Evolutionary conservation across 1,140 invertebrate genomes (phyloP), one percentile per base, ranked within the genome.

Genomic region (Gryllus bimaculatus): DNA sequence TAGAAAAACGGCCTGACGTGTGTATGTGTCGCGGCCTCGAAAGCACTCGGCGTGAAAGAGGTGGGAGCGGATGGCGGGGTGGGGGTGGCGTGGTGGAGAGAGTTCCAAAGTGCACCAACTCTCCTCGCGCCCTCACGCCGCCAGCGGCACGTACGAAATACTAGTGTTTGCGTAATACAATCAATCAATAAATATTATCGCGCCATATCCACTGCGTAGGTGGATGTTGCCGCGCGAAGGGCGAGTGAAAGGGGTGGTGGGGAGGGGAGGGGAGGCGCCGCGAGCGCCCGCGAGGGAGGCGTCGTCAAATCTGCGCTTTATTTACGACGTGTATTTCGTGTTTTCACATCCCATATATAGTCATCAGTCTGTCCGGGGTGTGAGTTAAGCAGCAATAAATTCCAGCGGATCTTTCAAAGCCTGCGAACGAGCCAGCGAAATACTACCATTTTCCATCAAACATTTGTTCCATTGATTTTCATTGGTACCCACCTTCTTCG

Each of bases 121-220:
- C 18, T 18, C 54, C 10, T 18, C 10, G 2, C 54, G 10, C 10
- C 18, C 54, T 10, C 3, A 10, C 10, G 18, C 18, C 2, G 18
- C 18, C 10, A 13, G 54, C 54, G 10, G 18, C 54, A 2, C 54
- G 18, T 66, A 10, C 54, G 54, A 66, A 66, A 66, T 66, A 66
- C 54, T 66, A 66, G 54, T 66, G 54, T 66, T 66, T 66, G 54
- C 54, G 54, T 66, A 13, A 66, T 66, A 66, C 54, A 66, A 66
- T 66, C 54, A 66, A 66, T 66, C 54, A 66, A 66, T 66, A 66
- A 66, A 66, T 66, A 66, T 66, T 66, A 66, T 66, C 54, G 54
- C 54, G 10, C 54, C 54, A 66, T 66, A 66, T 66, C 54, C 54
- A 66, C 18, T 66, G 54, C 54, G 54, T 66, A 66, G 54, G 54